Base-by-base conservation (phyloP, 2,888 invertebrate genomes). In the Nemurella pictetii region DNA sequence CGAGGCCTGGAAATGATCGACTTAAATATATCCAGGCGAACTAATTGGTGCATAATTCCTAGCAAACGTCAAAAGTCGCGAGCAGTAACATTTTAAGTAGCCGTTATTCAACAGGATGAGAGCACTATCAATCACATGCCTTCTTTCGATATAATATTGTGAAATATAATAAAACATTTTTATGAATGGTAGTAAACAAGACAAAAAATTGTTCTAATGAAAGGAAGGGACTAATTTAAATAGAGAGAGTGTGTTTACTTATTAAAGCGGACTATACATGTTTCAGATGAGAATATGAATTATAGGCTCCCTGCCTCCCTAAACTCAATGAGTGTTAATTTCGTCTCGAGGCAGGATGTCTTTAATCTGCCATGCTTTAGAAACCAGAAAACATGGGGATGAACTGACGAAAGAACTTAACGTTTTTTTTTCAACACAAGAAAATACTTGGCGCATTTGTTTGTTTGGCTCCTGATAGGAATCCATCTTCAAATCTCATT, bases 221-320 rank as follows among this genome's bases (percentile, higher is more conserved):
- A 30, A 80, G 80, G 80, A 80, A 80, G 80, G 30, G 29, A 80
- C 80, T 80, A 80, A 80, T 80, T 28, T n/a, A 80, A 12, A 30
- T 20, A 9, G 29, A 25, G 75, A 29, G 75, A 75, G 55, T 75
- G 74, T 7, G 80, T 29, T 80, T 80, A 25, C 75, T 12, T 25
- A 20, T 7, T 75, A 20, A 28, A 25, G 0, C 7, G 75, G 4
- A n/a, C 26, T 75, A 5, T 4, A 28, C 75, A 75, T 75, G 26
- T 28, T 75, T 75, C 73, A 20, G 3, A 73, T n/a, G 75, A 27
- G 75, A 75, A 75, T 75, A 75, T 75, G 75, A 75, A 75, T 75
- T 75, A 75, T 75, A 75, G 75, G 28, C 75, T 75, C 75, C 28
- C 5, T 0, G 12, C 9, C 27, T 26, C 75, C 75, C 15, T 75